Percentiles rank a stretch among this genome's conserved stretches.
phyloP scores from a whole-genome alignment of 2,113 vertebrate genomes.

The Calypte anna region DNA sequence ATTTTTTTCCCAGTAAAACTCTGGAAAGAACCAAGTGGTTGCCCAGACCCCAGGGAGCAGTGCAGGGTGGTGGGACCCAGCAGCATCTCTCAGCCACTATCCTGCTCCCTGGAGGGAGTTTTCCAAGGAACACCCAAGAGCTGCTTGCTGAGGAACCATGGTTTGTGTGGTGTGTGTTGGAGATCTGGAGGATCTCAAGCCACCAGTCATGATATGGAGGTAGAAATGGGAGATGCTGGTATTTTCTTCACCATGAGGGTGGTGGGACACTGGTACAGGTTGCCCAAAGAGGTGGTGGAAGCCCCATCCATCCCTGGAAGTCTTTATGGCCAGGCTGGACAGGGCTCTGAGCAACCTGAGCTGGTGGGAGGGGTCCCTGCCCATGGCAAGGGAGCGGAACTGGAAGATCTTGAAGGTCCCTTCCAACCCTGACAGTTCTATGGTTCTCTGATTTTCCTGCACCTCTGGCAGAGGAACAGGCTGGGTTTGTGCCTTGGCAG shows the following conservation, averaged over 20 bases:
- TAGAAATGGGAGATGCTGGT: rapidly evolving
- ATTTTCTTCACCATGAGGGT: background rate
- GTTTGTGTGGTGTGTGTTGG: background rate
- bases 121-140: background rate
- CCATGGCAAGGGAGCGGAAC: too few species aligned
- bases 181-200: background rate
- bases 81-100: too few species aligned
- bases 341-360: too few species aligned
- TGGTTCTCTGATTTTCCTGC: background rate
- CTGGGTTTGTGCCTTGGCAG: background rate
- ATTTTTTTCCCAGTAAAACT: background rate
- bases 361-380: too few species aligned
- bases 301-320: too few species aligned
- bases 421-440: too few species aligned
- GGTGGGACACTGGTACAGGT: too few species aligned
- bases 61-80: rapidly evolving
- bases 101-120: rapidly evolving
- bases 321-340: too few species aligned
- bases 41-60: background rate
- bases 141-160: background rate
- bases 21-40: background rate
- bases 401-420: too few species aligned
- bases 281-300: too few species aligned
- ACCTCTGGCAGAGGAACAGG: background rate
- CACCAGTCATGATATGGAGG: background rate